Evolutionary conservation across 2,113 vertebrate genomes (phyloP).

Genomic region (Lycocorax pyrrhopterus): DNA sequence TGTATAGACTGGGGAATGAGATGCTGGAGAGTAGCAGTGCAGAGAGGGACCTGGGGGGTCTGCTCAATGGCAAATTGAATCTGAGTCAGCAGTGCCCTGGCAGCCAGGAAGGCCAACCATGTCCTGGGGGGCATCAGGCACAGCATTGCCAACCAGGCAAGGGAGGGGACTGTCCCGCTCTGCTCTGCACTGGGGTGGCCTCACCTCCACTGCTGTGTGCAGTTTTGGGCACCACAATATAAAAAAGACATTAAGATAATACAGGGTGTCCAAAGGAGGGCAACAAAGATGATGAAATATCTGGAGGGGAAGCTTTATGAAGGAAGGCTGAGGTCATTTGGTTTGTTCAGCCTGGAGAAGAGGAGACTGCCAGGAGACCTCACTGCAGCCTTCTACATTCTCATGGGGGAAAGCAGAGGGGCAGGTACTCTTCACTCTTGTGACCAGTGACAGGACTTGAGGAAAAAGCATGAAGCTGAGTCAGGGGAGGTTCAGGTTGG

Average conservation of each 20-base stretch:
- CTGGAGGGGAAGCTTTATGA: background rate
- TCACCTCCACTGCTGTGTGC: accelerated
- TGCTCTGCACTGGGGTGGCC: accelerated
- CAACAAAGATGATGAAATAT: background rate
- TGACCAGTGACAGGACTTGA: background rate
- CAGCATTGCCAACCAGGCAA: accelerated
- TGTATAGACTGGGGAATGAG: background rate
- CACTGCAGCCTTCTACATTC: background rate
- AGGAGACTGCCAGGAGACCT: background rate
- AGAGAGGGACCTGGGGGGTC: background rate
- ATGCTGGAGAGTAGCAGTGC: background rate
- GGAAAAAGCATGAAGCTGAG: background rate
- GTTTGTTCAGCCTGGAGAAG: background rate
- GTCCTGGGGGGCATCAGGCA: background rate
- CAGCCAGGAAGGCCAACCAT: background rate
- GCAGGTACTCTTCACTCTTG: background rate
- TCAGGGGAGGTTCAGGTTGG: background rate
- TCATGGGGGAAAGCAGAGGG: accelerated
- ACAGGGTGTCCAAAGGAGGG: background rate
- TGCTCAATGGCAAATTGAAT: accelerated
- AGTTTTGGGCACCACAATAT: background rate
- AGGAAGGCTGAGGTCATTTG: background rate
- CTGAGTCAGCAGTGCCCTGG: background rate
- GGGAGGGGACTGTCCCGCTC: background rate
- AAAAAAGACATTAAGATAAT: background rate